Conservation (phyloP, 2,113 vertebrate genomes). For the Cariama cristata region DNA sequence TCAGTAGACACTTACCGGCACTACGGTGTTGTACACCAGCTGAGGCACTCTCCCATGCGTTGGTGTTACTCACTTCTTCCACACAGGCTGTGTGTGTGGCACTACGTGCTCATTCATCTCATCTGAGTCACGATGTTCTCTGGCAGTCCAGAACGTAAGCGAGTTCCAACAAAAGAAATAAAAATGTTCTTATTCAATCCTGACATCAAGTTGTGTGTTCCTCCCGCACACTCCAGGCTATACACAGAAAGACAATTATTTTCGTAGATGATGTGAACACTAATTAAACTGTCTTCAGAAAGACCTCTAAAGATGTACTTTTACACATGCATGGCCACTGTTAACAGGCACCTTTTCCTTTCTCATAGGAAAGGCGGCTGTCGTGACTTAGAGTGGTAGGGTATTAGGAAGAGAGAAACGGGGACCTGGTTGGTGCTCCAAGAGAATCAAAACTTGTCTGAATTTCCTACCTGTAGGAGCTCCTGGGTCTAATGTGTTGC, state of each 20-base stretch:
- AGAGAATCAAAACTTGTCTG: fast-evolving
- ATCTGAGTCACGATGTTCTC: not conserved
- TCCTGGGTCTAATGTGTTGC: not conserved
- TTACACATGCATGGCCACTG: fast-evolving
- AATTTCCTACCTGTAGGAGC: not conserved
- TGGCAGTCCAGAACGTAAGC: not conserved
- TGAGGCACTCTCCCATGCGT: not conserved
- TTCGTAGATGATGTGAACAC: not conserved
- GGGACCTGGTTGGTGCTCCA: too few species aligned
- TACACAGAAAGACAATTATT: not conserved
- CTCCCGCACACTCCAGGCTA: not conserved
- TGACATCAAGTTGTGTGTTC: not conserved
- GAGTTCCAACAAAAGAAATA: not conserved
- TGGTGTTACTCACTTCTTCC: not conserved
- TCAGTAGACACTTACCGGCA: not conserved
- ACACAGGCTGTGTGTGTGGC: not conserved
- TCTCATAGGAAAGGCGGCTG: not conserved
- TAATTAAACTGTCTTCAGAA: conserved; percentile 2
- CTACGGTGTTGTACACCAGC: not conserved
- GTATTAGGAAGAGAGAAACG: not conserved
- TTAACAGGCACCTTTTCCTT: not conserved
- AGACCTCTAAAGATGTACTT: not conserved
- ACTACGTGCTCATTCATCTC: not conserved
- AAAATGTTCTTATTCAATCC: not conserved
- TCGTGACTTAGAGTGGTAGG: not conserved